Evolutionary conservation across 35 echinoderm and acorn worm species (phyloP).

Genomic region (Lytechinus variegatus): DNA sequence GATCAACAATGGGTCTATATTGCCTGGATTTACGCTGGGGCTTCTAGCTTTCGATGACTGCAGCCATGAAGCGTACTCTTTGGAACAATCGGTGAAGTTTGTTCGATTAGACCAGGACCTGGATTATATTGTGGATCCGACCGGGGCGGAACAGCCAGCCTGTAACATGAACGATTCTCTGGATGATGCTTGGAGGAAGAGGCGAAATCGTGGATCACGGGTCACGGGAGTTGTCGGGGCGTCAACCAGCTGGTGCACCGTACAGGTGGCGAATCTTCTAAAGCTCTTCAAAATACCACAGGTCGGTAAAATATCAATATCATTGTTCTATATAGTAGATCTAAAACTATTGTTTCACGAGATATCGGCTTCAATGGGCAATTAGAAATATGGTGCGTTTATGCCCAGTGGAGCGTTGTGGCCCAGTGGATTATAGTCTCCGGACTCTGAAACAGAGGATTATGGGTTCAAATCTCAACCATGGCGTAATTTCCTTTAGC

Average conservation of each 20-base stretch:
- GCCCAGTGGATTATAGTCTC: no score
- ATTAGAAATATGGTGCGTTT: no score
- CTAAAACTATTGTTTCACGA: no score
- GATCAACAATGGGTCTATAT: slow-evolving; percentile 78
- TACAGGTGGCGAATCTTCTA: slow-evolving; percentile 90
- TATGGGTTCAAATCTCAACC: no score
- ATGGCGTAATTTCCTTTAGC: no score
- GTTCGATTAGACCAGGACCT: slow-evolving; percentile 43
- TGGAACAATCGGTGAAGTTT: slow-evolving; percentile 89
- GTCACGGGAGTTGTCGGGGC: slow-evolving; percentile 84
- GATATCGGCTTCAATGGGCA: no score
- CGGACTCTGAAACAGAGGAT: no score
- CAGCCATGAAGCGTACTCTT: slow-evolving; percentile 74
- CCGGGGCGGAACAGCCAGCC: not conserved
- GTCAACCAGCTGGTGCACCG: slow-evolving; percentile 71
- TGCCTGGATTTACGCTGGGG: slow-evolving; percentile 81
- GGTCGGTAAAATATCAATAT: slow-evolving; percentile 49
- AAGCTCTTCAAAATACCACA: slow-evolving; percentile 97
- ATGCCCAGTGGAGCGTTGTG: no score
- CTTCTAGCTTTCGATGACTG: slow-evolving; percentile 87
- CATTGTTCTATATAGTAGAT: no score
- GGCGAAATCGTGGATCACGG: not conserved
- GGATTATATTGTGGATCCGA: not conserved
- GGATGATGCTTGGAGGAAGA: not conserved
- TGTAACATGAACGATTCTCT: not conserved